Conservation (phyloP, 2,797 vertebrate species). For the Adrianichthys oophorus region DNA sequence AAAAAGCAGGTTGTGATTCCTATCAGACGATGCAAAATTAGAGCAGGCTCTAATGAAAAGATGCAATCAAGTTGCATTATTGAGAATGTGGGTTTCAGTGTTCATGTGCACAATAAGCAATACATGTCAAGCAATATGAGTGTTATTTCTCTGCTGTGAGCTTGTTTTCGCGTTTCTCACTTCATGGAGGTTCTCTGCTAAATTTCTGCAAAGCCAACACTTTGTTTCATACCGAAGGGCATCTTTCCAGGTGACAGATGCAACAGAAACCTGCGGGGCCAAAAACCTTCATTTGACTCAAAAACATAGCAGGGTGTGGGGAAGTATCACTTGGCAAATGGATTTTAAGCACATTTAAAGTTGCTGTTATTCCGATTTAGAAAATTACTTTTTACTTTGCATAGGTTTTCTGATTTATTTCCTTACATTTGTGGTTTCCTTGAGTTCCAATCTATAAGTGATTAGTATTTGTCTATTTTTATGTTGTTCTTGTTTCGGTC, state of each 20-base stretch:
- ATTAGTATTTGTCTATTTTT: too few relatives aligned
- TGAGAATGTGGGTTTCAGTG: neutral
- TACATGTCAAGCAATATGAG: constrained; percentile 1
- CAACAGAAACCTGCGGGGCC: constrained; percentile 22
- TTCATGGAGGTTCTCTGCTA: constrained; percentile 11
- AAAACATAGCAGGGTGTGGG: constrained; percentile 25
- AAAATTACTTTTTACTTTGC: too few relatives aligned
- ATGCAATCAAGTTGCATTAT: neutral
- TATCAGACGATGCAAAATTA: neutral
- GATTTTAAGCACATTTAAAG: constrained; percentile 17
- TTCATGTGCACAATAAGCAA: neutral
- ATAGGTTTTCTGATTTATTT: too few relatives aligned
- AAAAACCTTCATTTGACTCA: constrained; percentile 16
- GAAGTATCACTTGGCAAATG: constrained; percentile 25
- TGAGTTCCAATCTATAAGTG: too few relatives aligned
- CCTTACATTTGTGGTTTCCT: too few relatives aligned
- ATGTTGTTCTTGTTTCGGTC: too few relatives aligned
- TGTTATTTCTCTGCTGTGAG: neutral
- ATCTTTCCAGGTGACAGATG: constrained; percentile 17
- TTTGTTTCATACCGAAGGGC: constrained; percentile 4
- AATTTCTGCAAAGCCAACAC: constrained; percentile 7
- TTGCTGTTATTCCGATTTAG: constrained; percentile 1
- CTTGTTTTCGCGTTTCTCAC: constrained; percentile 6
- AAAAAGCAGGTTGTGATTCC: too few relatives aligned
- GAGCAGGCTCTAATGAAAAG: neutral